phyloP scores from a whole-genome alignment of 2,797 vertebrate species.

The Okamejei kenojei region DNA sequence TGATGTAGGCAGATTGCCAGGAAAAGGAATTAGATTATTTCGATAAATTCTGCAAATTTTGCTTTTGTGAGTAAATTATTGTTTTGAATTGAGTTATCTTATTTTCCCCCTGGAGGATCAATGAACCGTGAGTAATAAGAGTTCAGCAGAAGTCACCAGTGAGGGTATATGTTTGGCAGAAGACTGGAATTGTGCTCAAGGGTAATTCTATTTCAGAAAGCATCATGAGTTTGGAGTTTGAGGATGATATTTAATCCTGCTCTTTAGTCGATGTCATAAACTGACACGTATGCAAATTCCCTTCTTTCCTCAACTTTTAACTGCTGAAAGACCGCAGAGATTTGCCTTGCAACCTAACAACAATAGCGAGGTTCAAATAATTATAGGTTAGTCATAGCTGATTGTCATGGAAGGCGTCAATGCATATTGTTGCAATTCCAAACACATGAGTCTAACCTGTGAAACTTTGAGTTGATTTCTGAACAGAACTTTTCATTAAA shows the following conservation, averaged over 20 bases:
- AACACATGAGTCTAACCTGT: not conserved
- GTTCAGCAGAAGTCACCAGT: not conserved
- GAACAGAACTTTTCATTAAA: slow-evolving; percentile 10
- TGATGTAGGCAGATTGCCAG: not conserved
- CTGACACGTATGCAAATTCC: slow-evolving; percentile 45
- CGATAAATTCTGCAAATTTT: not conserved
- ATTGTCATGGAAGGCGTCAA: not conserved
- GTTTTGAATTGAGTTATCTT: not conserved
- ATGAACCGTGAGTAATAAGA: not conserved
- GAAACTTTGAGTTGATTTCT: not conserved
- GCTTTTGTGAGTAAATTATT: not conserved
- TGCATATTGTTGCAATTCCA: slow-evolving; percentile 40
- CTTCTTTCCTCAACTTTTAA: slow-evolving; percentile 41
- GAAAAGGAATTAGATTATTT: not conserved
- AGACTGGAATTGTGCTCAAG: not conserved
- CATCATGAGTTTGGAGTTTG: not conserved
- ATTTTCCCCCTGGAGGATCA: not conserved
- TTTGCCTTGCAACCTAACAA: slow-evolving; percentile 36
- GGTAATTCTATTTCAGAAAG: not conserved
- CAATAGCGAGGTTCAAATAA: not conserved
- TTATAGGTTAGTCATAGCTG: slow-evolving; percentile 1
- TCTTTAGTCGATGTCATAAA: not conserved
- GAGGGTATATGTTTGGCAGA: not conserved
- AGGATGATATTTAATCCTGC: not conserved
- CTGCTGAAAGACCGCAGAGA: slow-evolving; percentile 42